Evolutionary conservation across 2,888 invertebrate species (phyloP).

Genomic region (Dasypogon diadema): DNA sequence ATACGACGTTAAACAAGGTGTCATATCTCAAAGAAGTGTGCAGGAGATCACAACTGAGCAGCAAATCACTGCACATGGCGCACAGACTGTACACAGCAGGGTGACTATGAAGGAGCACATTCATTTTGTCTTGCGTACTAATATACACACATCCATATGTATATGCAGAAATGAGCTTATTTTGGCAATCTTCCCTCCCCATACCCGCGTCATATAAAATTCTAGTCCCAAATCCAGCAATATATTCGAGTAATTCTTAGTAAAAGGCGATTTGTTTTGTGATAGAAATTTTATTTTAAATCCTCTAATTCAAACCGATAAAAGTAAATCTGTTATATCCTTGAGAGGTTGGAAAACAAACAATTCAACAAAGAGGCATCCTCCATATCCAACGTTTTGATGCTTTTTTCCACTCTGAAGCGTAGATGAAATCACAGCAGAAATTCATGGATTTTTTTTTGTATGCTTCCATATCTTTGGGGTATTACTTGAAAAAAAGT

Average conservation of each 20-base stretch:
- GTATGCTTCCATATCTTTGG: slow-evolving; percentile 54
- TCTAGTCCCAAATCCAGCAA: slow-evolving; percentile 26
- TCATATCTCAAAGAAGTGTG: slow-evolving; percentile 54
- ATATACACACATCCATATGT: neutral
- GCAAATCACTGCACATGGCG: neutral
- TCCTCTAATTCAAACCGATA: slow-evolving; percentile 54
- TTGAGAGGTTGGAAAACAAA: slow-evolving; percentile 46
- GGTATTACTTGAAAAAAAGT: slow-evolving; percentile 39
- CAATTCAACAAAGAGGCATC: slow-evolving; percentile 42
- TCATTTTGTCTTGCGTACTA: too few species aligned
- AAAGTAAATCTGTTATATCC: slow-evolving; percentile 44
- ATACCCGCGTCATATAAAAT: neutral
- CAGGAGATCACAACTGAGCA: slow-evolving; percentile 46
- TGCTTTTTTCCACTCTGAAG: neutral
- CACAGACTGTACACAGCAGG: too few species aligned
- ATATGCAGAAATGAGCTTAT: neutral
- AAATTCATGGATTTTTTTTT: slow-evolving; percentile 55
- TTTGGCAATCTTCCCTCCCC: neutral
- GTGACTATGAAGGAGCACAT: too few species aligned
- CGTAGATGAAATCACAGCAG: slow-evolving; percentile 54
- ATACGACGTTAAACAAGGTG: slow-evolving; percentile 52
- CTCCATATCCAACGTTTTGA: slow-evolving; percentile 34
- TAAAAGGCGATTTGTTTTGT: slow-evolving; percentile 10
- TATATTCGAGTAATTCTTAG: slow-evolving; percentile 28
- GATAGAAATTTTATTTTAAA: slow-evolving; percentile 45